Percentiles rank a stretch among this genome's conserved stretches.
Evolutionary conservation across 1,140 invertebrate genomes (phyloP).

Genomic region (Venustaconcha ellipsiformis): DNA sequence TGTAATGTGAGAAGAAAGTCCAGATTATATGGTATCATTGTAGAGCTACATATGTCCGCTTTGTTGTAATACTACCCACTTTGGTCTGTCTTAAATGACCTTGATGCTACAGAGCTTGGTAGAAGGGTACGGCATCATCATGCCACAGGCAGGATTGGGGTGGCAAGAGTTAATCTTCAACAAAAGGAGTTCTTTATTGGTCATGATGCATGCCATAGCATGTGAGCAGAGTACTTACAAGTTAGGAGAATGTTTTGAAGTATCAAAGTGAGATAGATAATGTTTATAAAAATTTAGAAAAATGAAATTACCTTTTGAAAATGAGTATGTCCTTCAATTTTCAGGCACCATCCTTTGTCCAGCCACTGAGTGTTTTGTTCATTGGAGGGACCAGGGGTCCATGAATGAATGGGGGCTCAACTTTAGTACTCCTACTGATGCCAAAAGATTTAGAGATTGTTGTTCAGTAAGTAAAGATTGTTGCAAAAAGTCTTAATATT

Average conservation of each 20-base stretch:
- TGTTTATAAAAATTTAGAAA: background rate
- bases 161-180: no score
- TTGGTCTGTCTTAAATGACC: no score
- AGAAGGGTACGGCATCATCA: no score
- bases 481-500: background rate
- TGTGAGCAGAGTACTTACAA: no score
- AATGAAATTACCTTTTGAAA: background rate
- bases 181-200: background rate
- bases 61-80: no score
- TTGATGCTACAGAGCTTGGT: no score
- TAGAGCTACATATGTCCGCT: no score
- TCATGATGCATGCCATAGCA: background rate
- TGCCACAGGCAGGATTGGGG: no score
- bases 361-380: slow-evolving; percentile 98
- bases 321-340: slow-evolving; percentile 8
- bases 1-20: no score
- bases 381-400: slow-evolving; percentile 97
- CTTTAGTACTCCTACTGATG: slow-evolving; percentile 96
- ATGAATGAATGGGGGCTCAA: slow-evolving; percentile 99
- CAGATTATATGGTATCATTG: no score
- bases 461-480: slow-evolving; percentile 84
- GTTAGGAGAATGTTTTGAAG: background rate
- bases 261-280: background rate
- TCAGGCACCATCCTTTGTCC: slow-evolving; percentile 95
- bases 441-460: slow-evolving; percentile 96